A percentile compares a stretch with the other conserved stretches of the same genome.
phyloP scores from a whole-genome alignment of 2,888 invertebrate genomes.

The Imbricaverruca yamaguchii region DNA sequence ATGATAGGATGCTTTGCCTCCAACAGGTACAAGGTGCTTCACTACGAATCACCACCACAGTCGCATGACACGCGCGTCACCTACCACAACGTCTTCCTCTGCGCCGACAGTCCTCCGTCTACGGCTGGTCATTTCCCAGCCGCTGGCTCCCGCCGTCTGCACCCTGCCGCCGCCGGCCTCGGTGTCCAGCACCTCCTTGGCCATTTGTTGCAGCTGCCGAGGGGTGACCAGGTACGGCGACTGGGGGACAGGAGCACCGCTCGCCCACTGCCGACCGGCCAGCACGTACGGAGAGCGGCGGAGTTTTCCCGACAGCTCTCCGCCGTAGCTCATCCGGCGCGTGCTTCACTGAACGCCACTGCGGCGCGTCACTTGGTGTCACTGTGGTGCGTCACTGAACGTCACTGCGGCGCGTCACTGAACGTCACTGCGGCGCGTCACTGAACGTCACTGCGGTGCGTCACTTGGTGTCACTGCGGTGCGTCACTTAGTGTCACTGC shows the following conservation, averaged over 20 bases:
- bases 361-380: no score
- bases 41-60: no score
- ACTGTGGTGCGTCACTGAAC: no score
- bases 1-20: no score
- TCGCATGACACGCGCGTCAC: no score
- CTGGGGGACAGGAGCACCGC: background rate
- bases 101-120: background rate
- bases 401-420: no score
- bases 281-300: background rate
- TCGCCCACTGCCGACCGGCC: background rate
- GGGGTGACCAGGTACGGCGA: background rate
- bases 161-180: background rate
- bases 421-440: no score
- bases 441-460: no score
- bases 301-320: background rate
- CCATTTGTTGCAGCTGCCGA: background rate
- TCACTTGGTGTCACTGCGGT: no score
- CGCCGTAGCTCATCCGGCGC: conserved; percentile 5
- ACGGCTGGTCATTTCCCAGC: background rate
- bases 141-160: background rate
- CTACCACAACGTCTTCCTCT: background rate
- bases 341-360: no score
- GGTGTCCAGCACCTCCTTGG: background rate
- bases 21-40: no score
- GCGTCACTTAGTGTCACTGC: no score